Evolutionary conservation across 2,888 invertebrate species (phyloP), one percentile per base, ranked within the genome.

Genomic region (Phaonia tiefii): DNA sequence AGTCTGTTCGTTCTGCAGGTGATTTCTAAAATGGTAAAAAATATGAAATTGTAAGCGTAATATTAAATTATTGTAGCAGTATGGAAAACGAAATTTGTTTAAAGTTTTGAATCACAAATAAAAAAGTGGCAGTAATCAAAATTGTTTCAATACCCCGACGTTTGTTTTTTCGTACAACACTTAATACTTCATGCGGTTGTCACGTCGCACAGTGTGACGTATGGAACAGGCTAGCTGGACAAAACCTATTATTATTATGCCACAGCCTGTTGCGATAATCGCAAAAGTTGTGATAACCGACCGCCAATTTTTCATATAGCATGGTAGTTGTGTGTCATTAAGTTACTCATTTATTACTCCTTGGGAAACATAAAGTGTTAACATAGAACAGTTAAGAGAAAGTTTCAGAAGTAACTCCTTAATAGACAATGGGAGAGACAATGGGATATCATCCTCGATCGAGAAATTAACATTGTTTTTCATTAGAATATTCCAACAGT

Each of bases 401-500:
- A 44, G 10, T 13, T 42, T 56, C 56, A 20, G 54, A 31, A 25
- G 54, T 42, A 39, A 26, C 8, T 31, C 15, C 44, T 10, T 20
- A 44, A 44, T 44, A 10, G 37, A 26, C 2, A 26, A 17, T 46
- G 31, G 20, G 15, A 49, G 0, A 22, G 13, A 51, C 26, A 69
- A 70, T 56, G 39, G 46, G 17, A 58, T 42, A 26, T 71, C 56
- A 22, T 42, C 71, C 15, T 71, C 46, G 44, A 44, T 39, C 25
- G 31, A 26, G 26, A 56, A 44, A 44, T 56, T 13, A 17, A 42
- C 17, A 42, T 22, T 26, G 42, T 58, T 58, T 44, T 15, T 17
- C 42, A 58, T 56, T 31, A 69, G 44, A 69, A 39, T 4, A 26
- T 46, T 69, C 69, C 67, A 75, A 25, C 31, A 67, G 22, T 69